These are phyloP conservation scores for Phataginus tetradactyla DNA, from an alignment of 2,797 vertebrate genomes.

Conservation along the genomic window DNA sequence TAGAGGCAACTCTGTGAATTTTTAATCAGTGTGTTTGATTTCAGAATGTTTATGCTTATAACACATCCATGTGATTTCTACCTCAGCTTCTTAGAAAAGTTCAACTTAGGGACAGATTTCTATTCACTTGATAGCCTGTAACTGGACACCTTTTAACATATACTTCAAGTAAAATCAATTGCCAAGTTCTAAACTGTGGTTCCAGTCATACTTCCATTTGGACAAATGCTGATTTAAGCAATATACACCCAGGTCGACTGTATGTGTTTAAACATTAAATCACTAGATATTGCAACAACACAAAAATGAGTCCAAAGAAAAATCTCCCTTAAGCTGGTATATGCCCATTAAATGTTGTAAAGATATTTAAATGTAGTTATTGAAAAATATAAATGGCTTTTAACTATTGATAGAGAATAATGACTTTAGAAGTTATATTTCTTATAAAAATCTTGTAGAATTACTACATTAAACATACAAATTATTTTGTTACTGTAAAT, in stretches of 20 bases:
- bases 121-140: not conserved
- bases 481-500: not conserved
- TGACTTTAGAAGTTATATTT: not conserved
- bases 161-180: slow-evolving; percentile 15
- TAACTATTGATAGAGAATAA: not conserved
- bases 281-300: not conserved
- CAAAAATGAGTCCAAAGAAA: slow-evolving; percentile 2
- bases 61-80: not conserved
- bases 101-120: not conserved
- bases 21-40: slow-evolving; percentile 67
- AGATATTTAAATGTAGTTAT: not conserved
- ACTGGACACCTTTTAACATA: not conserved
- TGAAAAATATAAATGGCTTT: not conserved
- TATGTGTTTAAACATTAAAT: slow-evolving; percentile 23
- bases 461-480: slow-evolving; percentile 1
- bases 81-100: slow-evolving; percentile 18
- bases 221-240: not conserved
- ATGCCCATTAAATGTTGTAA: not conserved
- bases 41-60: slow-evolving; percentile 46
- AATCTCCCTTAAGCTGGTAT: not conserved
- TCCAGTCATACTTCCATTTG: not conserved
- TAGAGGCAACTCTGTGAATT: slow-evolving; percentile 46
- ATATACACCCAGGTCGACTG: not conserved
- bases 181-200: not conserved
- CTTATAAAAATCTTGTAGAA: not conserved